Percentiles rank a stretch among this genome's conserved stretches.
Conservation (phyloP, 2,888 invertebrate genomes). For the Oxystoma pomonae region DNA sequence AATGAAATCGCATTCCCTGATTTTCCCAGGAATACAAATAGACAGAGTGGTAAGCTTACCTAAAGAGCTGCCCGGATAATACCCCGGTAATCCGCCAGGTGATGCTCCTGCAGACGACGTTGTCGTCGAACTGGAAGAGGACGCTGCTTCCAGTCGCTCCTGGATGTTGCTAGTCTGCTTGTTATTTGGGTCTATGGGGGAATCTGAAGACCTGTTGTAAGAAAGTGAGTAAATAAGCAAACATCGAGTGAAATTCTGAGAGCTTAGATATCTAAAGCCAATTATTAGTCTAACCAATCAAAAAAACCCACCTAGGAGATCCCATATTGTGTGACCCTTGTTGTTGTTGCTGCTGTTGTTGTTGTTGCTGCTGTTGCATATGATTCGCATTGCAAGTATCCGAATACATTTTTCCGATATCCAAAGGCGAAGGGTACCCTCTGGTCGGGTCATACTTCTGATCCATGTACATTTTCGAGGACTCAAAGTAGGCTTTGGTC, state of each 20-base stretch:
- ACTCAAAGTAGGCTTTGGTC: slow-evolving; percentile 68
- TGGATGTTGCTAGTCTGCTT: slow-evolving; percentile 23
- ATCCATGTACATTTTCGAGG: slow-evolving; percentile 71
- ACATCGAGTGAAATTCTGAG: too few relatives aligned
- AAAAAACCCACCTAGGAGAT: slow-evolving; percentile 24
- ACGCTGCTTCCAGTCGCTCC: slow-evolving; percentile 51
- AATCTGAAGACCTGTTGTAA: slow-evolving; percentile 50
- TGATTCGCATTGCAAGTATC: slow-evolving; percentile 20
- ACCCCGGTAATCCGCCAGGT: slow-evolving; percentile 52
- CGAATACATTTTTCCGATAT: slow-evolving; percentile 64
- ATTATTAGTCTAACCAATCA: too few relatives aligned
- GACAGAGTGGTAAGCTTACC: too few relatives aligned
- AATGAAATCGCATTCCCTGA: too few relatives aligned
- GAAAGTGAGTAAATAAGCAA: neutral
- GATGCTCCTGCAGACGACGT: slow-evolving; percentile 65
- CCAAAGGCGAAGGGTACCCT: slow-evolving; percentile 52
- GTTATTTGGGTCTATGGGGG: slow-evolving; percentile 43
- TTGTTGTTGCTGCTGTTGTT: slow-evolving; percentile 26
- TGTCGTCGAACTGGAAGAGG: slow-evolving; percentile 53
- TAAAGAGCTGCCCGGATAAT: slow-evolving; percentile 51
- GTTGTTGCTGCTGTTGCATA: slow-evolving; percentile 26
- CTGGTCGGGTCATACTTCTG: slow-evolving; percentile 46
- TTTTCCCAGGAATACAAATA: too few relatives aligned
- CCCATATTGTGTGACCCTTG: slow-evolving; percentile 25
- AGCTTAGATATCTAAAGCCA: too few relatives aligned